These are phyloP conservation scores for Drosophila pseudotakahashii DNA, from an alignment of 2,888 invertebrate species.

Conservation along the genomic window DNA sequence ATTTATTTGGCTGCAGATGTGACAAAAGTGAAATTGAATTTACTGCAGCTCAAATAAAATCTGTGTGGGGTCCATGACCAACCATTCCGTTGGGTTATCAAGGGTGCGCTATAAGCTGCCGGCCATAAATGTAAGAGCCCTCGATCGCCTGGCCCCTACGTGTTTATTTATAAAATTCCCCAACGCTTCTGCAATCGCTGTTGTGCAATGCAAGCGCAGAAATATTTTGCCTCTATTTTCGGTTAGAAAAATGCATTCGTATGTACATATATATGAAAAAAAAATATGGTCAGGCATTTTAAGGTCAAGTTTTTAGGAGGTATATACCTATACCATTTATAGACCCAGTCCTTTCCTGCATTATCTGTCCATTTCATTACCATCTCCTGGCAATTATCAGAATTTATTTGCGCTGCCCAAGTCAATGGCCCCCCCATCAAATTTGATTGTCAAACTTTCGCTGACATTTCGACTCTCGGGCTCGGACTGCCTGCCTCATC, in stretches of 20 bases:
- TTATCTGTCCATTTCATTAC: slow-evolving; percentile 4
- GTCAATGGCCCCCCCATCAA: slow-evolving; percentile 49
- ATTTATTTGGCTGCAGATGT: slow-evolving; percentile 40
- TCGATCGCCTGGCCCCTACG: slow-evolving; percentile 46
- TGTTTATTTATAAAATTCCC: slow-evolving; percentile 54
- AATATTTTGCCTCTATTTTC: slow-evolving; percentile 20
- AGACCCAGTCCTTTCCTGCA: not conserved
- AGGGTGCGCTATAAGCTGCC: slow-evolving; percentile 40
- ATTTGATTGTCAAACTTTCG: slow-evolving; percentile 66
- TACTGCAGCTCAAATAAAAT: slow-evolving; percentile 32
- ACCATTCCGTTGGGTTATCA: slow-evolving; percentile 58
- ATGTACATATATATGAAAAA: slow-evolving; percentile 16
- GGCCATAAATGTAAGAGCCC: slow-evolving; percentile 54
- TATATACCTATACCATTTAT: too few relatives aligned
- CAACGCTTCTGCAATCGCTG: slow-evolving; percentile 40
- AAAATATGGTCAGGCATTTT: slow-evolving; percentile 30
- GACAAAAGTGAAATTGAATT: slow-evolving; percentile 58
- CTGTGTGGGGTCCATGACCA: slow-evolving; percentile 48
- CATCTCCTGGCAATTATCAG: slow-evolving; percentile 27
- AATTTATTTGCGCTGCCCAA: slow-evolving; percentile 30
- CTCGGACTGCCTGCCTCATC: slow-evolving; percentile 23
- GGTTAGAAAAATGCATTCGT: slow-evolving; percentile 41
- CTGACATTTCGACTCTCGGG: slow-evolving; percentile 60
- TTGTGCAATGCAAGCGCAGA: slow-evolving; percentile 36
- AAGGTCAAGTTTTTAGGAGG: slow-evolving; percentile 15